Conservation (phyloP, 2,797 vertebrate species). For the Pangasius larnaudii region DNA sequence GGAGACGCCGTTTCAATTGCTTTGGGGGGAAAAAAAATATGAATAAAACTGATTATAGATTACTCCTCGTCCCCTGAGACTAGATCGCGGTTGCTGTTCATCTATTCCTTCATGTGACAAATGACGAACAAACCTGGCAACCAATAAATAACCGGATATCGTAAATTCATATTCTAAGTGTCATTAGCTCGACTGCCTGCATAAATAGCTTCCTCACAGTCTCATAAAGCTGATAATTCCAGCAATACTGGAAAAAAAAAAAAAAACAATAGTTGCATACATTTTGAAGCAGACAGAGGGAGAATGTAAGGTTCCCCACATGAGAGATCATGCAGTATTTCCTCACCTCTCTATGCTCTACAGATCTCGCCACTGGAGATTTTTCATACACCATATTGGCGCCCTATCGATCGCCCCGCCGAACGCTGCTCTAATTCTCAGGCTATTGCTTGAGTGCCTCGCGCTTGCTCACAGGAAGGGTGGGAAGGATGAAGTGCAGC, state of each 20-base stretch:
- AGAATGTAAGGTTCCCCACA: background rate
- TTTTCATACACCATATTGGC: conserved; percentile 79
- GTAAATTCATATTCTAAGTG: conserved; percentile 31
- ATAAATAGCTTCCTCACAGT: background rate
- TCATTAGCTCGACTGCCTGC: conserved; percentile 12
- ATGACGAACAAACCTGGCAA: conserved; percentile 29
- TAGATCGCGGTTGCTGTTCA: conserved; percentile 27
- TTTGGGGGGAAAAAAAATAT: background rate
- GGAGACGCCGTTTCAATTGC: conserved; percentile 1
- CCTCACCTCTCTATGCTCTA: conserved; percentile 38
- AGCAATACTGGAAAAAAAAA: background rate
- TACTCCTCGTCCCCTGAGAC: background rate
- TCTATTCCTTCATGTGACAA: conserved; percentile 18
- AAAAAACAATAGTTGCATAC: background rate
- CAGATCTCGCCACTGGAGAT: conserved; percentile 67
- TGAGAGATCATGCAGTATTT: background rate
- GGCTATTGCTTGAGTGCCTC: conserved; percentile 79
- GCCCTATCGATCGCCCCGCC: conserved; percentile 72
- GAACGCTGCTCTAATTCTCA: conserved; percentile 74
- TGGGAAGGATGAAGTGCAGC: conserved; percentile 61
- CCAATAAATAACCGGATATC: conserved; percentile 26
- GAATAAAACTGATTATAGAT: background rate
- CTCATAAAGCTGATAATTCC: conserved; percentile 15
- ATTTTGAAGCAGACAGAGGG: background rate
- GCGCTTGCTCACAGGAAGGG: conserved; percentile 56